These are phyloP conservation scores for Eupithecia dodoneata DNA, from an alignment of 2,888 invertebrate species.

Conservation along the genomic window DNA sequence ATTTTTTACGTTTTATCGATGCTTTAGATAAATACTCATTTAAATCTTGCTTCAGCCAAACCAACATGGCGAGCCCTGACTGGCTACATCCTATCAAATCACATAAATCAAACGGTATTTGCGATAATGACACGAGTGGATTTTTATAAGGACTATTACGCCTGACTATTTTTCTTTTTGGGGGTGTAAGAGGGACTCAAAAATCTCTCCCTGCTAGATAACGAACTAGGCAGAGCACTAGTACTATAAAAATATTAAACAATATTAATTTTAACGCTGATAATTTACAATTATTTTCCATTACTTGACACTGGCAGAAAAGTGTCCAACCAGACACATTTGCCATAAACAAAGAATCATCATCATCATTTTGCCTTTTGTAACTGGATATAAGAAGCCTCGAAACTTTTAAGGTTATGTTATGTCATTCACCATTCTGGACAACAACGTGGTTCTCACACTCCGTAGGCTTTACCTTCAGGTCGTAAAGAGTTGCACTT, in stretches of 20 bases:
- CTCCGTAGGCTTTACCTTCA: constrained; percentile 7
- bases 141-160: background rate
- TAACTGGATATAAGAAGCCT: background rate
- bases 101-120: background rate
- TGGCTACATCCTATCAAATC: background rate
- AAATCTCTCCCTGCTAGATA: no score
- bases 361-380: background rate
- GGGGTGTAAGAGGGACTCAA: no score
- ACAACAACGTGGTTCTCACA: background rate
- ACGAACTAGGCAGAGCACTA: no score
- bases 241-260: no score
- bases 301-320: no score
- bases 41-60: background rate
- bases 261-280: no score
- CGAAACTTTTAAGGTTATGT: background rate
- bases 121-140: background rate
- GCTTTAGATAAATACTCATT: background rate
- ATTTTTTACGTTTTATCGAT: background rate
- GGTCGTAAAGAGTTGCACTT: background rate
- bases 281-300: no score
- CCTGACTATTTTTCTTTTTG: no score
- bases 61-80: background rate
- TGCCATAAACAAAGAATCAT: no score
- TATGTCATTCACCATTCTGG: background rate
- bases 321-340: no score